Evolutionary conservation across 2,888 invertebrate genomes (phyloP).

Genomic region (Diogma glabrata): DNA sequence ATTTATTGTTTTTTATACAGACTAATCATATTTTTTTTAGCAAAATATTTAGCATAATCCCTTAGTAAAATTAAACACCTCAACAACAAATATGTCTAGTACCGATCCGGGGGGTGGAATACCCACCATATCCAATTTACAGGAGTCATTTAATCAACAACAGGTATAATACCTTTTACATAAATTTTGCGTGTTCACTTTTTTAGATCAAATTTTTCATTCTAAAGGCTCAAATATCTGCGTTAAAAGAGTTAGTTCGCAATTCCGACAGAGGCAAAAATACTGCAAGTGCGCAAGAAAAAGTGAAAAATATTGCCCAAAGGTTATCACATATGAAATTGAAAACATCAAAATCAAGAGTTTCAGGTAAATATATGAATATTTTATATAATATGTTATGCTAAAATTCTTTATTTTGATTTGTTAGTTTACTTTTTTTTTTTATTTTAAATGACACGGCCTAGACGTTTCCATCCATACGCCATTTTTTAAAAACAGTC

Average conservation of each 20-base stretch:
- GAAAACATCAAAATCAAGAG: slow-evolving; percentile 25
- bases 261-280: slow-evolving; percentile 27
- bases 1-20: no score
- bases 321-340: slow-evolving; percentile 27
- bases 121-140: slow-evolving; percentile 17
- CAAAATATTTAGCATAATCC: no score
- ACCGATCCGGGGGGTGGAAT: slow-evolving; percentile 12
- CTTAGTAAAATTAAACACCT: no score
- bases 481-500: no score
- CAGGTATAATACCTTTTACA: slow-evolving; percentile 17
- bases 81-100: slow-evolving; percentile 13
- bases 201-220: slow-evolving; percentile 12
- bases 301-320: slow-evolving; percentile 29
- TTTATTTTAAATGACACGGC: no score
- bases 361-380: neutral
- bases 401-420: no score
- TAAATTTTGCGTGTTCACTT: neutral
- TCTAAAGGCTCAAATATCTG: slow-evolving; percentile 32
- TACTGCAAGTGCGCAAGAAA: slow-evolving; percentile 28
- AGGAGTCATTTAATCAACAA: slow-evolving; percentile 20
- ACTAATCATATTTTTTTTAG: no score
- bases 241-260: slow-evolving; percentile 28
- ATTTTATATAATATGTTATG: no score
- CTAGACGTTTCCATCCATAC: no score
- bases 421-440: no score